Percentiles rank a stretch among this genome's conserved stretches.
phyloP scores from a whole-genome alignment of 2,888 invertebrate genomes.

The Smittia aterrima region DNA sequence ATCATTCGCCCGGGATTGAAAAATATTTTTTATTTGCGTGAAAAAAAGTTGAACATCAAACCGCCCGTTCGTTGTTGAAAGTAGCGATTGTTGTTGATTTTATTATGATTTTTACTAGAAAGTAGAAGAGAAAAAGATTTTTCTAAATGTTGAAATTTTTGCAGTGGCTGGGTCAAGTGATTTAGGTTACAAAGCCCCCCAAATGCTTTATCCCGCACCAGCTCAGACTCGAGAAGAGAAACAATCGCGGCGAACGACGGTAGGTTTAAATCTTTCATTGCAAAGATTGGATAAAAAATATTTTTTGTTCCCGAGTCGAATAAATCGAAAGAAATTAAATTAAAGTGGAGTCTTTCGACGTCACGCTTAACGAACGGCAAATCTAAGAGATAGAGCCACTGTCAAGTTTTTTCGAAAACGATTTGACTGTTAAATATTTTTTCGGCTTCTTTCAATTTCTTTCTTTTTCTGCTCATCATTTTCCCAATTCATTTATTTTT shows the following conservation, averaged over 20 bases:
- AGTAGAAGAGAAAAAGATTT: not conserved
- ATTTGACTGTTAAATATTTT: not conserved
- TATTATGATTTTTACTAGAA: not conserved
- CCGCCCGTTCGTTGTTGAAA: conserved; percentile 20
- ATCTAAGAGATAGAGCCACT: too few relatives aligned
- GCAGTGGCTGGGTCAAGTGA: conserved; percentile 39
- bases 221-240: conserved; percentile 22
- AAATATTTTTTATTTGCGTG: conserved; percentile 17
- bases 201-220: conserved; percentile 21
- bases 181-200: conserved; percentile 19
- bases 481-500: not conserved
- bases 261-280: conserved; percentile 23
- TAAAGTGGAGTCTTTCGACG: too few relatives aligned
- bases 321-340: not conserved
- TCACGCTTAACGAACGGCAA: too few relatives aligned
- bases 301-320: not conserved
- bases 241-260: conserved; percentile 39
- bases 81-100: conserved; percentile 30
- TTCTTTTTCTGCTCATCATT: not conserved
- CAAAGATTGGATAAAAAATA: not conserved
- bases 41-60: not conserved
- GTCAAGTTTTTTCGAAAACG: not conserved
- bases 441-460: not conserved
- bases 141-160: conserved; percentile 20
- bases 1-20: not conserved